Evolutionary conservation across 2,113 vertebrate genomes (phyloP).

Genomic region (Caranx ignobilis): DNA sequence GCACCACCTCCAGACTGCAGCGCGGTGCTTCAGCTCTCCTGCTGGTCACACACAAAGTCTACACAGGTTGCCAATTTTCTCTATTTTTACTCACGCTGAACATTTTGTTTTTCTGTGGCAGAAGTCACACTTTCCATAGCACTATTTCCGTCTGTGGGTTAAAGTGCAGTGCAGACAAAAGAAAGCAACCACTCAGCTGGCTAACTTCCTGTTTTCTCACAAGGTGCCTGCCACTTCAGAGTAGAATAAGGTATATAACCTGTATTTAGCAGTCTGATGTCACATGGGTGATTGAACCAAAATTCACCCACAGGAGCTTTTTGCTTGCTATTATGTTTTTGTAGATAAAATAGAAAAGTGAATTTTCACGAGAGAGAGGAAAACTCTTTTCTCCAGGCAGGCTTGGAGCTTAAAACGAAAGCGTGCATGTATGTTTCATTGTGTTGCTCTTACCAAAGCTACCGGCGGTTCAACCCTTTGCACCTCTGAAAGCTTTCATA

Average conservation of each 20-base stretch:
- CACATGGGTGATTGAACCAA: constrained; percentile 29
- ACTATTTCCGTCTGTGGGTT: constrained; percentile 73
- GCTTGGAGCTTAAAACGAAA: neutral
- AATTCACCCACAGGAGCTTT: constrained; percentile 27
- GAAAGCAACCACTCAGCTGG: constrained; percentile 74
- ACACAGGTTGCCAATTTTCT: constrained; percentile 18
- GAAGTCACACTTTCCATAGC: constrained; percentile 75
- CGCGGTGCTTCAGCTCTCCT: neutral
- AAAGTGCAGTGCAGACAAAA: constrained; percentile 77
- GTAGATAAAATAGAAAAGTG: constrained; percentile 20
- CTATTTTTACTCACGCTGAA: constrained; percentile 48
- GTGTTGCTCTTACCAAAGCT: neutral
- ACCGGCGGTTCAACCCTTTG: neutral
- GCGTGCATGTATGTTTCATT: neutral
- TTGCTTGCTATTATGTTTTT: constrained; percentile 34
- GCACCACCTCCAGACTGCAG: neutral
- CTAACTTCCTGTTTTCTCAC: constrained; percentile 79
- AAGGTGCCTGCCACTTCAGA: constrained; percentile 49
- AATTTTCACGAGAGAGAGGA: constrained; percentile 39
- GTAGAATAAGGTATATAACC: neutral
- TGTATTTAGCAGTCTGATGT: neutral
- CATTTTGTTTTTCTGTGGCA: constrained; percentile 67
- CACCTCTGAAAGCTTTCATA: constrained; percentile 17
- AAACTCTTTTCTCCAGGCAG: constrained; percentile 1
- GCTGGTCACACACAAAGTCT: constrained; percentile 4